Base-by-base conservation (phyloP, 1,140 invertebrate genomes). In the Pomacea maculata region DNA sequence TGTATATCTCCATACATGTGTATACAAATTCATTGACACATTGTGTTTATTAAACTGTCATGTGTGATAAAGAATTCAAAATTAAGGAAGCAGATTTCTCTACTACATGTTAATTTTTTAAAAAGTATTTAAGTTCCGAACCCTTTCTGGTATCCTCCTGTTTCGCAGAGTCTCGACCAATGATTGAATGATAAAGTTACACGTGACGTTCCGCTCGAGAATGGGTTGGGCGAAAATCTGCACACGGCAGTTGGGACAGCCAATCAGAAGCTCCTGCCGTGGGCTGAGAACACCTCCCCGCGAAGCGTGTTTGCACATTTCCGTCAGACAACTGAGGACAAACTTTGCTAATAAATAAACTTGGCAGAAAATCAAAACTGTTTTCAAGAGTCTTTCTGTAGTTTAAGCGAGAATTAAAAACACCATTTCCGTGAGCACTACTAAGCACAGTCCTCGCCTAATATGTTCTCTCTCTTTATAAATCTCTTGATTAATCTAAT, bases 121-220 rank as follows among this genome's bases (percentile, higher is more conserved):
- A 67, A 67, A 21, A 75, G n/a, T 34, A 25, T 75, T 14, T 7
- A 9, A 61, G 15, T 9, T 61, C 57, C 75, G 71, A 73, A 83
- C 82, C 73, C 25, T 64, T 45, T 21, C 55, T 21, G 73, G 65
- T 45, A 65, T 45, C n/a, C 68, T 77, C 79, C 71, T 83, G 52
- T 68, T 61, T 5, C 79, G 68, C 12, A 83, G 79, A 64, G 68
- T 80, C 21, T 83, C 82, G 70, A 83, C 63, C 65, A 83, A 65
- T 12, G 82, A 78, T 61, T 83, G 82, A 64, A 83, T 83, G 34
- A 83, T 83, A 75, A 83, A 83, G 79, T 83, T 83, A 52, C 82
- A 83, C 25, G 82, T 83, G 25, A 83, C 82, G 34, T 83, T 83
- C 12, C 82, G 75, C 65, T 80, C 74, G 68, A 83, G 71, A n/a